phyloP scores from a whole-genome alignment of 1,140 invertebrate species.

The Camponotus vicinus region DNA sequence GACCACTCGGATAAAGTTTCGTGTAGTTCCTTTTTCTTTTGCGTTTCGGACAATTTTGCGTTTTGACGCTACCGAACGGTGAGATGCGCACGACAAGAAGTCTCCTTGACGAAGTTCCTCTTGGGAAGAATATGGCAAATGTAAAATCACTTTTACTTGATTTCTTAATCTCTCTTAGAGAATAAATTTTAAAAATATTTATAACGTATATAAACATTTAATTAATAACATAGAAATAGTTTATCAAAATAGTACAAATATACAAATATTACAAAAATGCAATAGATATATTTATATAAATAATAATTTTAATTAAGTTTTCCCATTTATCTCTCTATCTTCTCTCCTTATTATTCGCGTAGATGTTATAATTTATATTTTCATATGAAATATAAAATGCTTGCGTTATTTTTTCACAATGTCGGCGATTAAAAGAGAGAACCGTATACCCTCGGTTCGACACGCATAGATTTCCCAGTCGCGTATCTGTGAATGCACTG shows the following conservation, averaged over 20 bases:
- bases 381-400: neutral
- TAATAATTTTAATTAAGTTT: neutral
- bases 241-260: neutral
- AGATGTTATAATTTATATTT: constrained; percentile 4
- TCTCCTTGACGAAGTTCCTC: neutral
- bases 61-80: constrained; percentile 24
- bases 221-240: neutral
- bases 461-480: constrained; percentile 1
- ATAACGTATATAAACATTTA: neutral
- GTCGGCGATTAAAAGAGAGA: neutral
- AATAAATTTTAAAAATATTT: neutral
- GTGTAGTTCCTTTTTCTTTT: constrained; percentile 31
- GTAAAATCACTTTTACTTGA: neutral
- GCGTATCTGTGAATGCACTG: constrained; percentile 22
- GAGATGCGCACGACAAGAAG: constrained; percentile 3
- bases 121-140: neutral
- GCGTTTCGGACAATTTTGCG: constrained; percentile 37
- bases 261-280: neutral
- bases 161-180: neutral
- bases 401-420: neutral
- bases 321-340: no score
- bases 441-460: neutral
- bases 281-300: neutral
- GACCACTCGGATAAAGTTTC: constrained; percentile 42
- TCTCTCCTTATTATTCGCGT: neutral